phyloP scores from a whole-genome alignment of 1,140 invertebrate species.

The Aporrectodea caliginosa region DNA sequence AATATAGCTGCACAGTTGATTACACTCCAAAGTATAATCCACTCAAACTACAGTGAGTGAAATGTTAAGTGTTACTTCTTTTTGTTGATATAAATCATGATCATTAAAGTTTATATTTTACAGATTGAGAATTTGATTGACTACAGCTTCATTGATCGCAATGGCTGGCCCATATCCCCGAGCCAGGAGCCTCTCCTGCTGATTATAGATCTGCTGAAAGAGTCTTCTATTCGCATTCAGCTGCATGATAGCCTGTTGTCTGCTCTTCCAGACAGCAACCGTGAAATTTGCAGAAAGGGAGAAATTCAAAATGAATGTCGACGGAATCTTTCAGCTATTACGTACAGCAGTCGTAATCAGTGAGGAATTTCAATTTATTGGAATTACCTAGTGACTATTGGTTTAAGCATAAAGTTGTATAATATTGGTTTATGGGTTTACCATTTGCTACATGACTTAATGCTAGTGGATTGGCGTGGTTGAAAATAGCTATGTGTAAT shows the following conservation, averaged over 20 bases:
- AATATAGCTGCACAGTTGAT: neutral
- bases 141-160: conserved; percentile 48
- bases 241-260: neutral
- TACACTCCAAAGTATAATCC: neutral
- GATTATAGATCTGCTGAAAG: conserved; percentile 47
- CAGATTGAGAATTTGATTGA: conserved; percentile 25
- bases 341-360: neutral
- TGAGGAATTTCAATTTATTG: too few relatives aligned
- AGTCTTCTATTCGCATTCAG: conserved; percentile 36
- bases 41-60: neutral
- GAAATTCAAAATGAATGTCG: neutral
- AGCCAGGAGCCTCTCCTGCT: conserved; percentile 45
- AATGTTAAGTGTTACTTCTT: too few relatives aligned
- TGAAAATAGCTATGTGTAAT: too few relatives aligned
- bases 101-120: conserved; percentile 24
- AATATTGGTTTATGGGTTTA: too few relatives aligned
- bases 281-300: neutral
- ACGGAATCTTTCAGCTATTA: neutral
- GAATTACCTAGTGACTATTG: too few relatives aligned
- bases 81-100: neutral
- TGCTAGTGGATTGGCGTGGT: too few relatives aligned
- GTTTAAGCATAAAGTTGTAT: too few relatives aligned
- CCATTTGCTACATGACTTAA: too few relatives aligned
- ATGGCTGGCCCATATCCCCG: conserved; percentile 51
- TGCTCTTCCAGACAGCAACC: neutral